These are phyloP conservation scores for Oxyura jamaicensis DNA, from an alignment of 2,113 vertebrate genomes.

Conservation along the genomic window DNA sequence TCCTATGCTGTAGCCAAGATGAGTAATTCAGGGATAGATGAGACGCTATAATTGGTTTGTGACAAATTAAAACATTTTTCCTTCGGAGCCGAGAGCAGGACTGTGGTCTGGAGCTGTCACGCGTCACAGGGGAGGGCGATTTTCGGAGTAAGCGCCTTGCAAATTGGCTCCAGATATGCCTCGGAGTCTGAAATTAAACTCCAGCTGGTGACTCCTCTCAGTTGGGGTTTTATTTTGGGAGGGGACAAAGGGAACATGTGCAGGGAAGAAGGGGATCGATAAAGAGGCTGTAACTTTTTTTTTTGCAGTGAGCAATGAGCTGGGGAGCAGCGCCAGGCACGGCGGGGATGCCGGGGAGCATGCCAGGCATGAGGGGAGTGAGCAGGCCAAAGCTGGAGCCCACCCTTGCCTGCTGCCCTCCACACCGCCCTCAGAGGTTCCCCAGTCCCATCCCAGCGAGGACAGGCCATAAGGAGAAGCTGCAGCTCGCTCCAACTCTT, in stretches of 20 bases:
- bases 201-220: constrained; percentile 38
- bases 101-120: constrained; percentile 71
- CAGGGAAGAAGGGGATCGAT: not conserved
- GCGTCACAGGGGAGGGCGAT: constrained; percentile 53
- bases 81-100: constrained; percentile 66
- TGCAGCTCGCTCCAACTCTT: not conserved
- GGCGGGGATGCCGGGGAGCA: not conserved
- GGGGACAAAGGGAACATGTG: not conserved
- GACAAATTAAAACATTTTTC: constrained; percentile 74
- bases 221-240: constrained; percentile 8
- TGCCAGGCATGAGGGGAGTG: not conserved
- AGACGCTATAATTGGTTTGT: constrained; percentile 75
- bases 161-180: constrained; percentile 62
- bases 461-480: not conserved
- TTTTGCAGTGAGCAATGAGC: rapidly evolving
- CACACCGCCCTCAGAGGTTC: not conserved
- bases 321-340: rapidly evolving
- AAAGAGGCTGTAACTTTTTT: not conserved
- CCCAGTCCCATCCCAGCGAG: not conserved
- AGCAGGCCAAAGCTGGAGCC: not conserved
- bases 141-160: constrained; percentile 56
- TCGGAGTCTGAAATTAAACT: constrained; percentile 61
- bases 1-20: constrained; percentile 71
- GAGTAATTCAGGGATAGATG: constrained; percentile 73
- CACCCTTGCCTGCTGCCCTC: not conserved